Evolutionary conservation across 2,888 invertebrate genomes (phyloP).

Genomic region (Eristalis tenax): DNA sequence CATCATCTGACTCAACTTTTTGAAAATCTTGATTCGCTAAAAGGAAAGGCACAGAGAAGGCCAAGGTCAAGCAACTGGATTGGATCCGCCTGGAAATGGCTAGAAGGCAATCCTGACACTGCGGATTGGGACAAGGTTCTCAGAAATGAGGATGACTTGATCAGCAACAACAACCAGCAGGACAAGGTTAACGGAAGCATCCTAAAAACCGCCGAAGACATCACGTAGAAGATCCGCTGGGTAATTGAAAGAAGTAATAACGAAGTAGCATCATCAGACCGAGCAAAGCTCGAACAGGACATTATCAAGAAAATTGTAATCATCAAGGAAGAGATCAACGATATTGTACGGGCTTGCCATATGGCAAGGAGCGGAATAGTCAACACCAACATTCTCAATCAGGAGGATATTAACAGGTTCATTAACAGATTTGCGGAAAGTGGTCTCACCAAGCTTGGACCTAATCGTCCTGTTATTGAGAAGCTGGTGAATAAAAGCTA

Average conservation of each 20-base stretch:
- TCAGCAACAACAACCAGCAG: not conserved
- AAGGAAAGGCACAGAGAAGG: no score
- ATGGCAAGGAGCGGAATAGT: conserved; percentile 48
- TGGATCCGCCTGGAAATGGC: no score
- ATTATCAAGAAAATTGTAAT: conserved; percentile 6
- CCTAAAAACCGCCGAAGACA: conserved; percentile 8
- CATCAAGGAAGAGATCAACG: conserved; percentile 42
- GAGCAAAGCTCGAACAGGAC: conserved; percentile 15
- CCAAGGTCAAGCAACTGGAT: no score
- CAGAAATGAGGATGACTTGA: no score
- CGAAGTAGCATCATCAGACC: not conserved
- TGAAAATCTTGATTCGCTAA: no score
- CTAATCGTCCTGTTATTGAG: conserved; percentile 16
- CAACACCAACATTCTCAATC: conserved; percentile 34
- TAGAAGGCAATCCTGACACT: not conserved
- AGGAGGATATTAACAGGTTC: conserved; percentile 34
- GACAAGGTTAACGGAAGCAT: conserved; percentile 42
- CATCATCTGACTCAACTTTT: no score
- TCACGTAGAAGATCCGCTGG: conserved; percentile 11
- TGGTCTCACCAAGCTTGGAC: no score
- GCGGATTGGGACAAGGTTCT: no score
- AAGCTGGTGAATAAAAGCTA: no score
- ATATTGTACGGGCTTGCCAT: conserved; percentile 45
- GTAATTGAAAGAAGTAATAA: conserved; percentile 26
- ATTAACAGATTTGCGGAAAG: no score